phyloP scores from a whole-genome alignment of 2,888 invertebrate genomes.

The Sthenelais limicola region DNA sequence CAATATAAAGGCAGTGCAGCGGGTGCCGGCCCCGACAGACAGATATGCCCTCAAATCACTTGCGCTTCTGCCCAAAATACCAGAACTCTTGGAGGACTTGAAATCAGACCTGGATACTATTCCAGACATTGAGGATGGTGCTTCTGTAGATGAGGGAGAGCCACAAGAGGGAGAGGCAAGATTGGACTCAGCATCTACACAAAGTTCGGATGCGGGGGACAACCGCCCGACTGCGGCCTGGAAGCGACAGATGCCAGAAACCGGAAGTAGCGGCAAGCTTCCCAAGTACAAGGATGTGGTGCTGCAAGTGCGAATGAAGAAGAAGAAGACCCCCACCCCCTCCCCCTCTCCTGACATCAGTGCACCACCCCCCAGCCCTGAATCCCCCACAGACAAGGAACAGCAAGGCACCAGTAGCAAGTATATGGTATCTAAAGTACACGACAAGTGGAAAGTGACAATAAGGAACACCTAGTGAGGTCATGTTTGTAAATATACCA shows the following conservation, averaged over 20 bases:
- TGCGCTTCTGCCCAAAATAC: neutral
- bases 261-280: neutral
- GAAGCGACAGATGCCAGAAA: no score
- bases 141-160: slow-evolving; percentile 4
- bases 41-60: neutral
- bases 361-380: neutral
- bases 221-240: neutral
- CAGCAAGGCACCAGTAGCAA: neutral
- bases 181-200: neutral
- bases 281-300: slow-evolving; percentile 18
- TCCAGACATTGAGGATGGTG: slow-evolving; percentile 2
- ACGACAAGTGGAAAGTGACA: slow-evolving; percentile 27
- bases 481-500: no score
- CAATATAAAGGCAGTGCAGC: slow-evolving; percentile 1
- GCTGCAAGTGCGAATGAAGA: slow-evolving; percentile 4
- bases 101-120: slow-evolving; percentile 9
- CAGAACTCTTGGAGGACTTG: neutral
- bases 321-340: neutral
- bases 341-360: neutral
- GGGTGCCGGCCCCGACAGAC: neutral
- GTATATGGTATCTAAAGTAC: slow-evolving; percentile 14
- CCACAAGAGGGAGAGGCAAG: no score
- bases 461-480: slow-evolving; percentile 17
- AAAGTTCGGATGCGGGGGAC: neutral
- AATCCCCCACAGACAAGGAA: slow-evolving; percentile 3